Conservation (phyloP, 2,888 invertebrate species). For the Lasioglossum vierecki region DNA sequence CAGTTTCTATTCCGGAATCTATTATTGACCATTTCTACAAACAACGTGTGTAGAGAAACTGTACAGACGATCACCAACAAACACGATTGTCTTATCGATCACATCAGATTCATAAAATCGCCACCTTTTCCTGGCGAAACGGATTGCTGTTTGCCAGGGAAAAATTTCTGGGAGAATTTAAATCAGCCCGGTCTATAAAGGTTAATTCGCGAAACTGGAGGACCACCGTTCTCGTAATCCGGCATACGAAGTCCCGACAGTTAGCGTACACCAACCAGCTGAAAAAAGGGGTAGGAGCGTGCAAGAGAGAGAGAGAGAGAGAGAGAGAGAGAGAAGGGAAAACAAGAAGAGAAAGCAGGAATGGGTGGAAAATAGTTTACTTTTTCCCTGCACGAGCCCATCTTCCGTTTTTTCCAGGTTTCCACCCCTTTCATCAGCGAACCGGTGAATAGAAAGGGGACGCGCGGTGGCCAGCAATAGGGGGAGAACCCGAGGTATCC, state of each 20-base stretch:
- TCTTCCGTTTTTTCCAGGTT: conserved; percentile 72
- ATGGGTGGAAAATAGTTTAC: conserved; percentile 69
- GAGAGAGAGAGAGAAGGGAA: neutral
- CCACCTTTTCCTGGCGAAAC: neutral
- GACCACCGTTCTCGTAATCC: neutral
- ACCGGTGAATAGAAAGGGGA: conserved; percentile 72
- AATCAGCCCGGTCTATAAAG: neutral
- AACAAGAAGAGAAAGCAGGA: conserved; percentile 40
- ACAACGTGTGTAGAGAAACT: too few relatives aligned
- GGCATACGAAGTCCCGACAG: conserved; percentile 1
- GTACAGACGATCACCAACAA: neutral
- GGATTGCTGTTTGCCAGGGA: neutral
- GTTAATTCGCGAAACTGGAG: neutral
- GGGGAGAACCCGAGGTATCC: conserved; percentile 67
- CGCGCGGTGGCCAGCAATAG: conserved; percentile 51
- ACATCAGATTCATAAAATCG: neutral
- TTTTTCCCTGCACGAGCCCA: conserved; percentile 65
- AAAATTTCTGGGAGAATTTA: neutral
- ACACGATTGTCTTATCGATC: neutral
- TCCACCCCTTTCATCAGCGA: conserved; percentile 77
- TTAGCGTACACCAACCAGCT: conserved; percentile 13
- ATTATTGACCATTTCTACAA: too few relatives aligned
- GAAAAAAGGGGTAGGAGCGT: neutral
- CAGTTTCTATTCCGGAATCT: too few relatives aligned
- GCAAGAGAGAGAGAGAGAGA: neutral